A percentile compares a stretch with the other conserved stretches of the same genome.
phyloP scores from a whole-genome alignment of 2,797 vertebrate species.

The Molothrus ater region DNA sequence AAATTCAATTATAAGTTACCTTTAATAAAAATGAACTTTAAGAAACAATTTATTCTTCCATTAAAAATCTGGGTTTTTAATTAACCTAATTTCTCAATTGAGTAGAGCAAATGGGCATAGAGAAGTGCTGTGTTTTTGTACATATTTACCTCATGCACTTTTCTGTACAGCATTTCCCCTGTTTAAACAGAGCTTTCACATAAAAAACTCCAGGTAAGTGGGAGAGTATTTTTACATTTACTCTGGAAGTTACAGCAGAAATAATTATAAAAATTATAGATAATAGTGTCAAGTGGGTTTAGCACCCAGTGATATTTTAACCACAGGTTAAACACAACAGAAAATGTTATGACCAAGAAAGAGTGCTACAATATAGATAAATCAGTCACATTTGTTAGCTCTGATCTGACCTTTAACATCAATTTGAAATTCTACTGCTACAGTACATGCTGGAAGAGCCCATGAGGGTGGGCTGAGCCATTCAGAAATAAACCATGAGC shows the following conservation, averaged over 20 bases:
- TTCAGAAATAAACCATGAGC: neutral
- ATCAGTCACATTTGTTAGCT: neutral
- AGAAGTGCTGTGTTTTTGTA: neutral
- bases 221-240: neutral
- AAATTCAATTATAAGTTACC: neutral
- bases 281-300: neutral
- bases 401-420: neutral
- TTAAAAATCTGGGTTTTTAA: too few species aligned
- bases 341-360: neutral
- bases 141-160: neutral
- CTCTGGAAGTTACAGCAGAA: neutral
- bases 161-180: neutral
- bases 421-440: neutral
- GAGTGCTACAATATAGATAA: neutral
- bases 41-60: neutral
- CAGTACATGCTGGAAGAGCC: neutral
- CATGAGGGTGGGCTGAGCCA: neutral
- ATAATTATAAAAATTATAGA: neutral
- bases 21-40: neutral
- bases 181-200: neutral
- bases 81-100: neutral
- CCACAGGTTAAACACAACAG: neutral
- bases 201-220: neutral
- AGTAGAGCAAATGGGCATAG: neutral
- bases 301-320: neutral